Evolutionary conservation across 2,797 vertebrate genomes (phyloP), one percentile per base, ranked within the genome.

Genomic region (Acropternis orthonyx): DNA sequence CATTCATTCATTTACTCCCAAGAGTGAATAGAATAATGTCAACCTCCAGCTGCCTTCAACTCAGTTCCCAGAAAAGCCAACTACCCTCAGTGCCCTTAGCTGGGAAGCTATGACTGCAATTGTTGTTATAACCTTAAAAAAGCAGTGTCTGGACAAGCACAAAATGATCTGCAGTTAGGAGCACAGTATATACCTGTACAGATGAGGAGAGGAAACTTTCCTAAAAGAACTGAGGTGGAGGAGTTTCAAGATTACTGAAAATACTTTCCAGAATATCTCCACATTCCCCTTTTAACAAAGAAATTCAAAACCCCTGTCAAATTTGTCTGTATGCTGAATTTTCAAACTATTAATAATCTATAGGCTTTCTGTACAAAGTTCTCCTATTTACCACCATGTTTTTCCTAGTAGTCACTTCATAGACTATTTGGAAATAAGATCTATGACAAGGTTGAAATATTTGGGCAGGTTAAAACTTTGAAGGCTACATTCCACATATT

Each of bases 281-380:
- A 89, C 61, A 79, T 67, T 91, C 12, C 49, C 51, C 58, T 41
- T 78, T 87, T 26, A 87, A 87, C 34, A 91, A 80, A 83, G 65
- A 88, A 88, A 94, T 80, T 93, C 79, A 85, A 92, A 93, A 55
- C 19, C 51, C 66, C n/a, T 43, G 36, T 82, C 69, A 88, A 88
- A 84, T 63, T 30, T 7, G 3, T 37, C 80, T 84, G 55, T 0
- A 3, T 23, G 13, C 23, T 73, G 9, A 58, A 58, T 72, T 39
- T 81, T 78, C 30, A 68, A 75, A 88, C 54, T 56, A 56, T 7
- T 56, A 56, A 84, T 49, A 90, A 88, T 23, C 16, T 24, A 17
- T 1, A 14, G 59, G 24, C 14, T 62, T 72, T 58, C n/a, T 51
- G 22, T 19, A 58, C 22, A 85, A 78, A 48, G 11, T 20, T 78